Conservation (phyloP, 2,888 invertebrate species). For the Prenolepis imparis region DNA sequence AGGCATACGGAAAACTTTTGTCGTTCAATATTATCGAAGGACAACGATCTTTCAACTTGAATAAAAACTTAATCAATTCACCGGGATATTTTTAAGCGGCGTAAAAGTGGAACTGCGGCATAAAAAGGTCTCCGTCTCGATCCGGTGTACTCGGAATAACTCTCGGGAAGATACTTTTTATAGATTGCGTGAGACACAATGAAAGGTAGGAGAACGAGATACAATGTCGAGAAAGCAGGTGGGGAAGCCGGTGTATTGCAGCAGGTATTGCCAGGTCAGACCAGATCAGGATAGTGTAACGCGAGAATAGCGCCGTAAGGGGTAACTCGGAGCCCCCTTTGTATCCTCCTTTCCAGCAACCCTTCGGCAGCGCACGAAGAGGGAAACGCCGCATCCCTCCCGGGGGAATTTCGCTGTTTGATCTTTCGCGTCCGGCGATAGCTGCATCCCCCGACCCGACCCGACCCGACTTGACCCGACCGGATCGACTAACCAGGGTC, state of each 20-base stretch:
- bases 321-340: slow-evolving; percentile 64
- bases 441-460: slow-evolving; percentile 46
- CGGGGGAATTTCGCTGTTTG: slow-evolving; percentile 74
- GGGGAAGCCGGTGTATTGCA: slow-evolving; percentile 39
- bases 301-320: slow-evolving; percentile 62
- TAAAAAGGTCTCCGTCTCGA: slow-evolving; percentile 20
- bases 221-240: slow-evolving; percentile 66
- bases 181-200: background rate
- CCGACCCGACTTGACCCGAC: slow-evolving; percentile 3
- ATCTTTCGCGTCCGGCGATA: slow-evolving; percentile 73
- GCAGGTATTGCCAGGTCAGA: slow-evolving; percentile 27
- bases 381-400: slow-evolving; percentile 71
- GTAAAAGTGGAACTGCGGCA: slow-evolving; percentile 22
- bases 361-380: slow-evolving; percentile 55
- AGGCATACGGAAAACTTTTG: background rate
- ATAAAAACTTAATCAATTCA: slow-evolving; percentile 29
- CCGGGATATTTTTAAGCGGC: slow-evolving; percentile 31
- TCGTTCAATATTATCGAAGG: background rate
- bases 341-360: slow-evolving; percentile 67
- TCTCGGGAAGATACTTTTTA: slow-evolving; percentile 28
- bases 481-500: background rate
- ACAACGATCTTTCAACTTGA: background rate
- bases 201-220: slow-evolving; percentile 54
- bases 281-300: background rate
- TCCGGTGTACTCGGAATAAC: slow-evolving; percentile 30